These are phyloP conservation scores for Clanis bilineata DNA, from an alignment of 2,888 invertebrate species.

Conservation along the genomic window DNA sequence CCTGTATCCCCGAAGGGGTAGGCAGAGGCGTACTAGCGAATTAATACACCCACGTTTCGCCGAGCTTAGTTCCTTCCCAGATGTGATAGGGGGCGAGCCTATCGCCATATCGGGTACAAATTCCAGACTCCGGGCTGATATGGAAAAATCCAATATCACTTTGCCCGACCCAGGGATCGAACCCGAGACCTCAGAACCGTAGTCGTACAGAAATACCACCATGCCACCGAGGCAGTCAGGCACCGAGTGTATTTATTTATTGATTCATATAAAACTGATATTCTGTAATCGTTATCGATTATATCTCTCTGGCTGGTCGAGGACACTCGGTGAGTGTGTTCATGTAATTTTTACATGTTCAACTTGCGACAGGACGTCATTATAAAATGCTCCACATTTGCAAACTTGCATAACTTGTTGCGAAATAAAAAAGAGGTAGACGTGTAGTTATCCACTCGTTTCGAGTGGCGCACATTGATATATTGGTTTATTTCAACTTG, in stretches of 20 bases:
- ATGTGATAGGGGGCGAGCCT: too few relatives aligned
- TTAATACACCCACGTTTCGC: too few relatives aligned
- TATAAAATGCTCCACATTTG: slow-evolving; percentile 2
- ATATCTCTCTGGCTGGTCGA: background rate
- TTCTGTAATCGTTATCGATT: background rate
- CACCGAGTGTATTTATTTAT: background rate
- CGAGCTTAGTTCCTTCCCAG: too few relatives aligned
- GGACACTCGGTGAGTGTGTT: background rate
- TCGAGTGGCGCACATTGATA: background rate
- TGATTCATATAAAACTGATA: background rate
- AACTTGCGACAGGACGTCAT: background rate
- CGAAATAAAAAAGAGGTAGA: background rate
- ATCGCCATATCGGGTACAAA: too few relatives aligned
- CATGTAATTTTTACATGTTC: background rate
- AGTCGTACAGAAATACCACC: too few relatives aligned
- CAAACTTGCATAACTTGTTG: slow-evolving; percentile 7
- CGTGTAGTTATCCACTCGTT: background rate
- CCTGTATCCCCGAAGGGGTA: too few relatives aligned
- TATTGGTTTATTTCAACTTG: slow-evolving; percentile 1
- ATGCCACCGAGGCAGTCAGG: too few relatives aligned
- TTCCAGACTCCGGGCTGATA: too few relatives aligned
- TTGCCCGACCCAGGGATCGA: too few relatives aligned
- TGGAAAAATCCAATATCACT: too few relatives aligned
- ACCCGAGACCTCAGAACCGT: too few relatives aligned
- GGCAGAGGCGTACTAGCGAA: too few relatives aligned